These are phyloP conservation scores for Lomographa bimaculata DNA, from an alignment of 2,888 invertebrate species.

Conservation along the genomic window DNA sequence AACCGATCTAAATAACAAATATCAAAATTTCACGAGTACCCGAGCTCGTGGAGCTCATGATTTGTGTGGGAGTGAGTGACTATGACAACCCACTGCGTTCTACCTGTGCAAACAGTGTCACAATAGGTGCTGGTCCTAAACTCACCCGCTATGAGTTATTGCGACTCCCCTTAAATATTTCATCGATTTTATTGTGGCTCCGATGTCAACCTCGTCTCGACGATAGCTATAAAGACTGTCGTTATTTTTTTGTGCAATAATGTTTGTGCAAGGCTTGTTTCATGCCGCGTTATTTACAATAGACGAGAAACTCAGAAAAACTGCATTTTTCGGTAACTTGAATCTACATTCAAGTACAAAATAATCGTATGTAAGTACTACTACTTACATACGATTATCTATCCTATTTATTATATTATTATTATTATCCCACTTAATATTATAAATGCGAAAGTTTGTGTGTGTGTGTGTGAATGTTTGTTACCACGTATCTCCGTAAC, in stretches of 20 bases:
- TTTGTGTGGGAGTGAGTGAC: conserved; percentile 40
- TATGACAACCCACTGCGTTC: conserved; percentile 57
- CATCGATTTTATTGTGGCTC: conserved; percentile 84
- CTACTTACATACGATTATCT: no score
- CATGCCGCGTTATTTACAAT: conserved; percentile 52
- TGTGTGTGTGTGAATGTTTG: no score
- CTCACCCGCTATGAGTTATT: conserved; percentile 68
- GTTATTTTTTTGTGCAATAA: conserved; percentile 66
- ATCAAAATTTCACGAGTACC: conserved; percentile 43
- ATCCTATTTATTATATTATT: no score
- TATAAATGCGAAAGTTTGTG: no score
- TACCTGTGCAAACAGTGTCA: conserved; percentile 70
- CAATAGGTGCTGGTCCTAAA: conserved; percentile 56
- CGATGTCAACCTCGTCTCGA: conserved; percentile 80
- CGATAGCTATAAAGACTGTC: conserved; percentile 68
- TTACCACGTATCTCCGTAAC: no score
- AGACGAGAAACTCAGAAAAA: conserved; percentile 25
- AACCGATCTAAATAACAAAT: conserved; percentile 43
- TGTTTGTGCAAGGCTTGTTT: conserved; percentile 51
- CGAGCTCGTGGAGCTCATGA: conserved; percentile 36
- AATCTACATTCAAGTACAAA: no score
- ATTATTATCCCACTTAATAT: no score
- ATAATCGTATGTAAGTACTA: no score
- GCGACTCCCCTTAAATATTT: conserved; percentile 74
- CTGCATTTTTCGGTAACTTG: conserved; percentile 12